phyloP scores from a whole-genome alignment of 2,888 invertebrate species.

The Pammene fasciana region DNA sequence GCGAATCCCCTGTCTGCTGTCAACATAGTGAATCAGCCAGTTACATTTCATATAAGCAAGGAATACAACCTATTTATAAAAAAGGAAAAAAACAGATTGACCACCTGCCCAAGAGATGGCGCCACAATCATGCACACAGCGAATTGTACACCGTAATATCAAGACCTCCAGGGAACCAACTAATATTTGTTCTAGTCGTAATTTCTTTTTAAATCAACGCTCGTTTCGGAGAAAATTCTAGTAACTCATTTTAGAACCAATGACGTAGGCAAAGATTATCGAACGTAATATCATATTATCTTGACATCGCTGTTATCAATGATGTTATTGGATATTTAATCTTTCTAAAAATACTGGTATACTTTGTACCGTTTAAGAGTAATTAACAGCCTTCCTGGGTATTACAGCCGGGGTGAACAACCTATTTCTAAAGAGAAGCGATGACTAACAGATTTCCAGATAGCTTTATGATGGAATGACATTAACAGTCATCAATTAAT shows the following conservation, averaged over 20 bases:
- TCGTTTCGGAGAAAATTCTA: background rate
- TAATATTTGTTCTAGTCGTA: conserved; percentile 28
- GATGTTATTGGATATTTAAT: background rate
- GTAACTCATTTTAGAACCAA: background rate
- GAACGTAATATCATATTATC: background rate
- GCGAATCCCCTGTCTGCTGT: too few relatives aligned
- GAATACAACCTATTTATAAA: too few relatives aligned
- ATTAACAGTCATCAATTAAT: conserved; percentile 35
- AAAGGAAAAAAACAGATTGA: too few relatives aligned
- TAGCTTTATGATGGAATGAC: conserved; percentile 20
- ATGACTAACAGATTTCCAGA: conserved; percentile 33
- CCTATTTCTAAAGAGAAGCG: conserved; percentile 15
- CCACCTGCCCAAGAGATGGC: too few relatives aligned
- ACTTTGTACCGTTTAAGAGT: background rate
- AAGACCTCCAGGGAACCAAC: conserved; percentile 22
- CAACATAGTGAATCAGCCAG: too few relatives aligned
- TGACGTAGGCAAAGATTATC: background rate
- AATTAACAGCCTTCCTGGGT: conserved; percentile 12
- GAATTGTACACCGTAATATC: conserved; percentile 13
- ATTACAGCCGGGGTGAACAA: conserved; percentile 20
- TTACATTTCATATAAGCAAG: too few relatives aligned
- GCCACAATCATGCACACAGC: too few relatives aligned
- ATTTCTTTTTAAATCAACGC: conserved; percentile 30
- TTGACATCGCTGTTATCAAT: background rate
- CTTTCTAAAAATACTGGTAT: background rate